Conservation (phyloP, 2,113 vertebrate genomes). For the Phalacrocorax carbo region DNA sequence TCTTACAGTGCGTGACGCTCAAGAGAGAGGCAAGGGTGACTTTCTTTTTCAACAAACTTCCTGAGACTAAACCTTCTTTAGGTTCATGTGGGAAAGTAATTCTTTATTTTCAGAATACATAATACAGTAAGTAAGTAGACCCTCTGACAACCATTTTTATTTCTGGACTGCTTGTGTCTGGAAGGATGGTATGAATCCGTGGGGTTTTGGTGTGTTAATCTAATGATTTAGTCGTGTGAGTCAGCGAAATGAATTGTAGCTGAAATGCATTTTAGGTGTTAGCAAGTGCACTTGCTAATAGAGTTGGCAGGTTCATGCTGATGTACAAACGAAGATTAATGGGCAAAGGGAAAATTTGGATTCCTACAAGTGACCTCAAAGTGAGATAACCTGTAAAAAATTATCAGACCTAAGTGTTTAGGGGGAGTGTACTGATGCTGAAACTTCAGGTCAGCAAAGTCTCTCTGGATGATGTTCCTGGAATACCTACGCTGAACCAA, state of each 20-base stretch:
- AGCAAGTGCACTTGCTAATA: not conserved
- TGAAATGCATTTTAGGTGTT: not conserved
- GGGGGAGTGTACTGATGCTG: not conserved
- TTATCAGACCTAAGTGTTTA: not conserved
- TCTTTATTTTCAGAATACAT: not conserved
- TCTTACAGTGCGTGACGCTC: rapidly evolving
- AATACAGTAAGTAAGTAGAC: not conserved
- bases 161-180: not conserved
- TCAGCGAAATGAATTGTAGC: not conserved
- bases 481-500: not conserved
- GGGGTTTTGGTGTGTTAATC: rapidly evolving
- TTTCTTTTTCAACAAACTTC: not conserved
- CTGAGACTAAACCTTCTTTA: not conserved
- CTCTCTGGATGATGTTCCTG: not conserved
- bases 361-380: not conserved
- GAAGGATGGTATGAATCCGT: not conserved
- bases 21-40: not conserved
- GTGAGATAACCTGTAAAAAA: not conserved
- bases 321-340: not conserved
- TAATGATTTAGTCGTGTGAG: not conserved
- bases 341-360: not conserved
- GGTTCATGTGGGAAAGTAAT: not conserved
- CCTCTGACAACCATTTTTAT: not conserved
- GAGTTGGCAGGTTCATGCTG: not conserved
- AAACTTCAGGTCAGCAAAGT: not conserved